Percentiles rank a stretch among this genome's conserved stretches.
Conservation (phyloP, 2,113 vertebrate genomes). For the Mesitornis unicolor region DNA sequence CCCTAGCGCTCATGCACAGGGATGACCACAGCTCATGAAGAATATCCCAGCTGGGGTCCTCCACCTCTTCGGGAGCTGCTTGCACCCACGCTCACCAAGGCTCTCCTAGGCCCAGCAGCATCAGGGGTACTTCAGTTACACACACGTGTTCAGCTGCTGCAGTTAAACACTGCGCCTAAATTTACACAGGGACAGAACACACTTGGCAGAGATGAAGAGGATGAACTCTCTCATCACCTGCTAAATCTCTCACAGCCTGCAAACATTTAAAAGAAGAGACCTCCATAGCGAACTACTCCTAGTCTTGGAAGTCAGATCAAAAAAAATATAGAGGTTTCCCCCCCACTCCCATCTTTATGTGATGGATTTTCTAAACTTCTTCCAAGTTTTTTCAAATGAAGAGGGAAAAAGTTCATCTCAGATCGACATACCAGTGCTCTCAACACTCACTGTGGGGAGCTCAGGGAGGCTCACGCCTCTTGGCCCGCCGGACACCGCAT, state of each 20-base stretch:
- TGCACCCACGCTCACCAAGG: accelerated
- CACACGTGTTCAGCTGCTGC: neutral
- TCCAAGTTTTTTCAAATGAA: constrained; percentile 25
- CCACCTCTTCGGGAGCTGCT: neutral
- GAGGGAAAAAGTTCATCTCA: constrained; percentile 3
- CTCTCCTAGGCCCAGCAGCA: neutral
- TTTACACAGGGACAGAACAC: neutral
- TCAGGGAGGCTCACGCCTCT: neutral
- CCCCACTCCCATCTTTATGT: neutral
- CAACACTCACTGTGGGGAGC: neutral
- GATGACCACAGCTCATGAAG: neutral
- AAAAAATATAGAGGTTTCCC: neutral
- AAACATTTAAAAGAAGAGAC: neutral
- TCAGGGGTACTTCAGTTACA: neutral
- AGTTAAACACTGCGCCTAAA: neutral
- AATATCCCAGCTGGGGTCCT: neutral
- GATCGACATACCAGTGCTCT: neutral
- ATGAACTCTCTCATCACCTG: neutral
- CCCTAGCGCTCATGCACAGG: neutral
- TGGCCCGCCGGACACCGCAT: accelerated
- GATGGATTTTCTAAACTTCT: constrained; percentile 12
- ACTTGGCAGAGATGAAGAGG: neutral
- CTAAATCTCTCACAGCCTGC: neutral
- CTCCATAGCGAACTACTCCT: neutral
- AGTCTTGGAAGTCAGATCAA: neutral